Base-by-base conservation (phyloP, 2,797 vertebrate genomes). In the Hypotaenidia philippensis region DNA sequence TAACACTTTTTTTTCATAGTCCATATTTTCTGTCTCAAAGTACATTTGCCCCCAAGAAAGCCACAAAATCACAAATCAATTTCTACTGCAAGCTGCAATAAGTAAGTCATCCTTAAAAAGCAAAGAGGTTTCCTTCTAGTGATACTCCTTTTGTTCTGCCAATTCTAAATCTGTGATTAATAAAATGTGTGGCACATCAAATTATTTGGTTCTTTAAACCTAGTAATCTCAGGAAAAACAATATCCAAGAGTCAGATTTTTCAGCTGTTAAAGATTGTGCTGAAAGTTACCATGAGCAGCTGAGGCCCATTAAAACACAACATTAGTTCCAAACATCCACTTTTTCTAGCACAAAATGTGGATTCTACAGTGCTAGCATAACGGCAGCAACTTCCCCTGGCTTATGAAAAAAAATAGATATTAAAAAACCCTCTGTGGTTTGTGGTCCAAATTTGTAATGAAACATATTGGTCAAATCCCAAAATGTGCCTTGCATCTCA, bases 51-150 rank as follows among this genome's bases (percentile, higher is more conserved):
- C 68, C 38, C 83, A 95, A 95, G 91, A 94, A 95, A 87, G 64
- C 74, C 84, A 91, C 60, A 94, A 87, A 91, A 32, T 74, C 90
- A 93, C 96, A 94, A 94, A 94, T 96, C 94, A 94, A 74, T 74
- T 84, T 83, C 87, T 45, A 53, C 56, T 70, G 70, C 86, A 87
- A 93, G 77, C 77, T 89, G 83, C 79, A 87, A 90, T 94, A 93
- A 94, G 93, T 93, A 92, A 87, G 95, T 94, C 94, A 91, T 40
- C 82, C 63, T 95, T 95, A 66, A 82, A 66, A 82, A 83, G 57
- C 63, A 82, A 89, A 84, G 95, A 84, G 55, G 80, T 90, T 94
- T 96, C 87, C 93, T 94, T 79, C 91, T 11, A 50, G 47, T 88
- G 95, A 96, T 89, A 88, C 66, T 89, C 70, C 66, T 85, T 88